Evolutionary conservation across 2,113 vertebrate genomes (phyloP), one percentile per base, ranked within the genome.

Genomic region (Sebastes fasciatus): DNA sequence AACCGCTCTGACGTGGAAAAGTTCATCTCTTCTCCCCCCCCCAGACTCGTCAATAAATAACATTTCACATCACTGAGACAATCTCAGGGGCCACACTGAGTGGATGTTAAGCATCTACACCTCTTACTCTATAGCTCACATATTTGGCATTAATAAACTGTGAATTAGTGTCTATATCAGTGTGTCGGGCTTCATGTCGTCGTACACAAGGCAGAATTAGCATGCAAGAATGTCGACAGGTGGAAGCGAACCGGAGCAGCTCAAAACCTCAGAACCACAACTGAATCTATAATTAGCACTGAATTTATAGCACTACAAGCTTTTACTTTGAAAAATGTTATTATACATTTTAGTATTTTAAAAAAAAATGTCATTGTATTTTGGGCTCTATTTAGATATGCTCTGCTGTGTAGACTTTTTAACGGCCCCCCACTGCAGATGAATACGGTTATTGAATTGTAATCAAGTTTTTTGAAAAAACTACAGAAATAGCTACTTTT

Each of bases 1-100:
- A 13, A 16, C 49, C 34, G 43, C 46, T 73, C 77, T 69, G 83
- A 62, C 73, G 49, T 5, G 42, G 46, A 61, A 55, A 11, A 49
- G 23, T 67, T 61, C n/a, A 21, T 51, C 43, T 52, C 4, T 51
- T 17, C 69, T 57, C 57, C 42, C 51, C 21, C 34, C 45, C 13
- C n/a, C 34, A 4, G 4, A 34, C 34, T 34, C 34, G 34, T 77
- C 77, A 94, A 93, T 92, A 93, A 92, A 92, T 94, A 90, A 83
- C 70, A 83, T 80, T 55, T 58, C 72, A 91, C 77, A 83, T 67
- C 23, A 64, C 8, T 10, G 54, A 84, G 62, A 71, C 21, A 52
- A 65, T 21, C 43, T 48, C 61, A 69, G 73, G 74, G 58, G 66
- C 48, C 23, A 16, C 21, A 43, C 9, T 16, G 5, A 42, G 55